Conservation (phyloP, 2,888 invertebrate genomes). For the Macrophya alboannulata region DNA sequence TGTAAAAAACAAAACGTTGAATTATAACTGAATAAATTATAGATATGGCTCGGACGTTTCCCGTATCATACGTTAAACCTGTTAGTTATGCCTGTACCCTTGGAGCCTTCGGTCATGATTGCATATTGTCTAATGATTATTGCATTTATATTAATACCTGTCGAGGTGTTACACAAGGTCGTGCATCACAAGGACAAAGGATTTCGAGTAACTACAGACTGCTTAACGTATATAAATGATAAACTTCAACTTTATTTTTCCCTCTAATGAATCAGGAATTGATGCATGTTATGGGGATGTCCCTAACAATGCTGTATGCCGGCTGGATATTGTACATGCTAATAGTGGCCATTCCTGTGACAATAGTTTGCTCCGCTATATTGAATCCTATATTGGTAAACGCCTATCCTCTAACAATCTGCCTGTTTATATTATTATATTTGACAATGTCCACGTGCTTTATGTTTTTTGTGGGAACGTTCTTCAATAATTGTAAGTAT, state of each 20-base stretch:
- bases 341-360: slow-evolving; percentile 61
- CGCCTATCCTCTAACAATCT: slow-evolving; percentile 11
- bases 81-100: slow-evolving; percentile 59
- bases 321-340: slow-evolving; percentile 64
- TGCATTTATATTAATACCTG: slow-evolving; percentile 61
- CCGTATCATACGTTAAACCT: slow-evolving; percentile 61
- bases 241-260: neutral
- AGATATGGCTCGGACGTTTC: slow-evolving; percentile 63
- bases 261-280: slow-evolving; percentile 58
- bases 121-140: slow-evolving; percentile 64
- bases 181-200: slow-evolving; percentile 65
- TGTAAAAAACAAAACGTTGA: neutral
- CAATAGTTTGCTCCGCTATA: slow-evolving; percentile 53
- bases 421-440: slow-evolving; percentile 59
- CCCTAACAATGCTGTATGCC: slow-evolving; percentile 59
- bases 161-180: slow-evolving; percentile 59
- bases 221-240: neutral
- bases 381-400: slow-evolving; percentile 53
- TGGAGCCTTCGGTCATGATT: slow-evolving; percentile 62
- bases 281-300: slow-evolving; percentile 61
- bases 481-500: slow-evolving; percentile 59
- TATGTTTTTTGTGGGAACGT: slow-evolving; percentile 60
- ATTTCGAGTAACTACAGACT: slow-evolving; percentile 61
- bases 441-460: slow-evolving; percentile 57
- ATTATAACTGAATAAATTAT: neutral